phyloP scores from a whole-genome alignment of 2,797 vertebrate species.

The Rhyacichthys aspro region DNA sequence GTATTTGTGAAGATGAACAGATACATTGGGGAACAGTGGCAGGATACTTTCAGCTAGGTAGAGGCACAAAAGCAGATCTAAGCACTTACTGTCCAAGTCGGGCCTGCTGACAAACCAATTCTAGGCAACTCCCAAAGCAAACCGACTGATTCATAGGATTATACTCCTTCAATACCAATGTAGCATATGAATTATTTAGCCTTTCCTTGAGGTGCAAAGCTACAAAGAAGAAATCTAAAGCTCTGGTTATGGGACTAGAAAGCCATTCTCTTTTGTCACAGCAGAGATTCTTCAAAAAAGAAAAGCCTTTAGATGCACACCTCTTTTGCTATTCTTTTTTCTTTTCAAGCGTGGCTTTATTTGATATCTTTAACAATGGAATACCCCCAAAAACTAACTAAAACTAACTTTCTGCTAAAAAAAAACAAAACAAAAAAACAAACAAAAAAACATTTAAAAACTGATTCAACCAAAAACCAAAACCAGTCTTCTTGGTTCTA shows the following conservation, averaged over 20 bases:
- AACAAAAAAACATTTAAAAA: no score
- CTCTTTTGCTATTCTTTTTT: no score
- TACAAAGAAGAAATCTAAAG: conserved; percentile 20
- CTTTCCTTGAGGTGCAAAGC: conserved; percentile 39
- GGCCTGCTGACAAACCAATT: conserved; percentile 65
- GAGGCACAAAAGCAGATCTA: conserved; percentile 42
- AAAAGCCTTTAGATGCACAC: background rate
- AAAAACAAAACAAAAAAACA: no score
- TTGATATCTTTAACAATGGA: no score
- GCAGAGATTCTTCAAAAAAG: background rate
- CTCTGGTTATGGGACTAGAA: background rate
- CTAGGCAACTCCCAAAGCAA: conserved; percentile 45
- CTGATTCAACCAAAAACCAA: no score
- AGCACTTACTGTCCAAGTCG: conserved; percentile 52
- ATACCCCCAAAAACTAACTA: no score
- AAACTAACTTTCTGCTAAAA: no score
- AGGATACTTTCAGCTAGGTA: conserved; percentile 17
- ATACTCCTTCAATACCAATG: conserved; percentile 54
- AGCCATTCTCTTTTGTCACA: background rate
- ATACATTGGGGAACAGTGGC: conserved; percentile 40
- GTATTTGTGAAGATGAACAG: conserved; percentile 59
- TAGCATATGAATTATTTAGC: conserved; percentile 62
- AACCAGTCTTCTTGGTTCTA: no score
- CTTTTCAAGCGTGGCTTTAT: no score
- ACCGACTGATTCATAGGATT: conserved; percentile 50